A percentile compares a stretch with the other conserved stretches of the same genome.
phyloP scores from a whole-genome alignment of 2,113 vertebrate species.

The Callipepla californica region DNA sequence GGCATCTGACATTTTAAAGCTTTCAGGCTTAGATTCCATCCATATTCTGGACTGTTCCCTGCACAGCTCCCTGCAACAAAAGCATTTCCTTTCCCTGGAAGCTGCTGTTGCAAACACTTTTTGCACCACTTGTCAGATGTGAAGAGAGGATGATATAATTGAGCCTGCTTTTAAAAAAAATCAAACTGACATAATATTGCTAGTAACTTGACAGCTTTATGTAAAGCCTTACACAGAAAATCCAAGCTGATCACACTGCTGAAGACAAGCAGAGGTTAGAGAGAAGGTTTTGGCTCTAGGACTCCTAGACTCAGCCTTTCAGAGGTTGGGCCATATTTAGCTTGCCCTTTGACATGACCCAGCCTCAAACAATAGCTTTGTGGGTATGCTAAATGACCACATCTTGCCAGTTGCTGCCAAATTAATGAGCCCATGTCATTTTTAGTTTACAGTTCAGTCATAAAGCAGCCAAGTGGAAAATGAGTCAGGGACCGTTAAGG shows the following conservation, averaged over 20 bases:
- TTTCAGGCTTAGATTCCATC: not conserved
- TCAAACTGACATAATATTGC: conserved; percentile 77
- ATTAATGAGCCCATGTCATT: conserved; percentile 90
- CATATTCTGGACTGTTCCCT: not conserved
- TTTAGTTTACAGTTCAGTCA: conserved; percentile 85
- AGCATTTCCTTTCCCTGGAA: not conserved
- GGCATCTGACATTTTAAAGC: conserved; percentile 10
- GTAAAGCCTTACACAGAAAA: conserved; percentile 69
- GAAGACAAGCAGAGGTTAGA: conserved; percentile 68
- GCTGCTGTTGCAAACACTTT: conserved; percentile 3
- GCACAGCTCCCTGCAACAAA: not conserved
- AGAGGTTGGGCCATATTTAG: conserved; percentile 79
- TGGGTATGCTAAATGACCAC: conserved; percentile 82
- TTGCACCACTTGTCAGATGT: conserved; percentile 19
- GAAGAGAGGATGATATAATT: conserved; percentile 76
- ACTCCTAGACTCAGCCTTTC: conserved; percentile 74
- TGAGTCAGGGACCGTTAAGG: conserved; percentile 76
- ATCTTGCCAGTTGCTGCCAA: conserved; percentile 85
- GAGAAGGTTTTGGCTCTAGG: conserved; percentile 73
- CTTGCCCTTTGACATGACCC: conserved; percentile 87
- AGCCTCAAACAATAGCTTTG: conserved; percentile 84
- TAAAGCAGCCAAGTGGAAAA: conserved; percentile 88
- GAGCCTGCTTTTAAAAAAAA: conserved; percentile 65
- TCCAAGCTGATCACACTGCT: conserved; percentile 62
- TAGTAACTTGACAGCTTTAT: conserved; percentile 75